Evolutionary conservation across 1,140 invertebrate genomes (phyloP).

Genomic region (Octopus bimaculoides): DNA sequence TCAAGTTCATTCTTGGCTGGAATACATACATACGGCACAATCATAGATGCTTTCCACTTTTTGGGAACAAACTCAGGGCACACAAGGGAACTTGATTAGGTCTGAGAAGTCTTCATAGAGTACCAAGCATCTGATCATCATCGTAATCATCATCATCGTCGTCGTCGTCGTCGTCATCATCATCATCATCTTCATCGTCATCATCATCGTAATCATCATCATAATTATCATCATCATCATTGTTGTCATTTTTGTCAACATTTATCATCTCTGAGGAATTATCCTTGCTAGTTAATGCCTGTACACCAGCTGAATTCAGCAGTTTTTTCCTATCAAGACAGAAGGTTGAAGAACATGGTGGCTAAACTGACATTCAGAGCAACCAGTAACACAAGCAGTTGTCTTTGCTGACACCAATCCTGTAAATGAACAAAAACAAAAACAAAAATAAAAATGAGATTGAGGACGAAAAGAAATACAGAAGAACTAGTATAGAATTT

Average conservation of each 20-base stretch:
- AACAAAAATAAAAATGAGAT: background rate
- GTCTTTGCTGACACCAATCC: slow-evolving; percentile 97
- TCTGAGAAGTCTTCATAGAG: background rate
- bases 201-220: background rate
- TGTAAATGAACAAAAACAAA: slow-evolving; percentile 61
- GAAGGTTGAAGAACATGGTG: slow-evolving; percentile 93
- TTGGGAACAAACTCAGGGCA: background rate
- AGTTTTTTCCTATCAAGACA: slow-evolving; percentile 38
- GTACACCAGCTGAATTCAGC: slow-evolving; percentile 14
- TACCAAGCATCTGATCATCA: background rate
- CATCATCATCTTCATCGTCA: background rate
- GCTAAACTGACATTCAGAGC: slow-evolving; percentile 95
- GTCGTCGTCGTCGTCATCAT: background rate
- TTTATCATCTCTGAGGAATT: slow-evolving; percentile 13
- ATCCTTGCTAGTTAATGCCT: background rate
- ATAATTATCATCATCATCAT: background rate
- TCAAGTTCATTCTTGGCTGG: background rate
- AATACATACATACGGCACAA: background rate
- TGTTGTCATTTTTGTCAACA: background rate
- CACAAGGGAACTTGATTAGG: background rate
- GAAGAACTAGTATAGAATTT: too few relatives aligned
- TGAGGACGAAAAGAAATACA: too few relatives aligned
- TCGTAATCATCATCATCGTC: background rate
- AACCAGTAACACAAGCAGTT: slow-evolving; percentile 90
- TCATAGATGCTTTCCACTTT: background rate